Base-by-base conservation (phyloP, 1,140 invertebrate genomes). In the Drosophila pseudoananassae region DNA sequence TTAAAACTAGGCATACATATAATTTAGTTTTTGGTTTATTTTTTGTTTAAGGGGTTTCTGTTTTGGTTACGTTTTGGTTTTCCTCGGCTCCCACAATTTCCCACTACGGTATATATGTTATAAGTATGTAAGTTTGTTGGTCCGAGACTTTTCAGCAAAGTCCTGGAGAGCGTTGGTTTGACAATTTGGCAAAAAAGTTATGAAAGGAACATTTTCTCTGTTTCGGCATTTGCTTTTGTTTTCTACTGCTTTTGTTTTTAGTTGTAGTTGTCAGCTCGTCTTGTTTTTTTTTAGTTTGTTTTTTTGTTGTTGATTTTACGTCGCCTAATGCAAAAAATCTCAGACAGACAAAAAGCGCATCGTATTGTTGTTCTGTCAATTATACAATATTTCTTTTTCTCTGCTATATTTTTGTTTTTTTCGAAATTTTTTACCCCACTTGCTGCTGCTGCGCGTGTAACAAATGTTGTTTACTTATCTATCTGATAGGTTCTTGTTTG, bases 121-220 rank as follows among this genome's bases (percentile, higher is more conserved):
- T 71, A 65, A 49, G 17, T 73, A 51, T 76, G 46, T 76, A 55
- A 59, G 50, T 76, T 87, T 71, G 47, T 78, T 87, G 83, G 72
- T 83, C 84, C 83, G 65, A 77, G 68, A 79, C 76, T 78, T 78
- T 56, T 66, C 45, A 72, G 68, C 84, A 83, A 60, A 77, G 83
- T 88, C 76, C 66, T 79, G 84, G 84, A 88, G 79, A 83, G 84
- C 83, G 83, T 88, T 88, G 83, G 83, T 88, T 88, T 88, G 84
- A 88, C 84, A 88, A 88, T 88, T 88, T 88, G 83, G 83, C 83
- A 88, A 88, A 88, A 84, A 88, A 89, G 83, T 88, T 88, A 71
- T 83, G 76, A 88, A 88, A 88, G 83, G 83, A 88, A 88, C 83
- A 87, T 87, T 87, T 85, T 84, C 63, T 84, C 80, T 76, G 78